Evolutionary conservation across 1,140 invertebrate species (phyloP).

Genomic region (Drosophila parabipectinata): DNA sequence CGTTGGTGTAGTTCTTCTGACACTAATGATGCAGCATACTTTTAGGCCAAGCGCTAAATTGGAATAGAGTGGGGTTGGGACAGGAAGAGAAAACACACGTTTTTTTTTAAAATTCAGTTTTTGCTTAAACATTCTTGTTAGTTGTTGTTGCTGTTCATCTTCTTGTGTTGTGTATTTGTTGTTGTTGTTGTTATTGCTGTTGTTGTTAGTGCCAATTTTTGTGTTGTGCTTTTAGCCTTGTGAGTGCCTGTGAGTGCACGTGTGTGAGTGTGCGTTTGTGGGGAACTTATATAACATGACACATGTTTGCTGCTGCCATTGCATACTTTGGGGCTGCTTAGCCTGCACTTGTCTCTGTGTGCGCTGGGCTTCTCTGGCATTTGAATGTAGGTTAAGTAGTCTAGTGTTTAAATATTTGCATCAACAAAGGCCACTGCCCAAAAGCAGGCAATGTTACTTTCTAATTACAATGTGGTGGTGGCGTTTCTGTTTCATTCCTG

Average conservation of each 20-base stretch:
- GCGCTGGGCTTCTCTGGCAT: constrained; percentile 19
- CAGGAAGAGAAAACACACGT: constrained; percentile 47
- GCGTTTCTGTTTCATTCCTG: constrained; percentile 12
- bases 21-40: constrained; percentile 77
- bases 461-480: constrained; percentile 59
- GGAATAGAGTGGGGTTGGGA: constrained; percentile 57
- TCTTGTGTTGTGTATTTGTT: constrained; percentile 11
- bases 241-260: constrained; percentile 1
- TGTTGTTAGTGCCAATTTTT: constrained; percentile 73
- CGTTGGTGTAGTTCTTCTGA: constrained; percentile 37
- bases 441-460: constrained; percentile 62
- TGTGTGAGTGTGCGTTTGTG: constrained; percentile 16
- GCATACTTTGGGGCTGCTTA: constrained; percentile 13
- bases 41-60: constrained; percentile 78
- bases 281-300: constrained; percentile 50
- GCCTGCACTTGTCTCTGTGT: constrained; percentile 18
- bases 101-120: constrained; percentile 61
- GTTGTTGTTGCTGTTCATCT: constrained; percentile 12
- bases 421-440: constrained; percentile 67
- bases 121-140: constrained; percentile 35
- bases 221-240: constrained; percentile 50
- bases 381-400: constrained; percentile 74
- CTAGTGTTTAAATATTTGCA: constrained; percentile 70
- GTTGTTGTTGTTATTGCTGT: constrained; percentile 2
- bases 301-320: constrained; percentile 24